Evolutionary conservation across 2,113 vertebrate species (phyloP), one percentile per base, ranked within the genome.

Genomic region (Megaceryle maxima): DNA sequence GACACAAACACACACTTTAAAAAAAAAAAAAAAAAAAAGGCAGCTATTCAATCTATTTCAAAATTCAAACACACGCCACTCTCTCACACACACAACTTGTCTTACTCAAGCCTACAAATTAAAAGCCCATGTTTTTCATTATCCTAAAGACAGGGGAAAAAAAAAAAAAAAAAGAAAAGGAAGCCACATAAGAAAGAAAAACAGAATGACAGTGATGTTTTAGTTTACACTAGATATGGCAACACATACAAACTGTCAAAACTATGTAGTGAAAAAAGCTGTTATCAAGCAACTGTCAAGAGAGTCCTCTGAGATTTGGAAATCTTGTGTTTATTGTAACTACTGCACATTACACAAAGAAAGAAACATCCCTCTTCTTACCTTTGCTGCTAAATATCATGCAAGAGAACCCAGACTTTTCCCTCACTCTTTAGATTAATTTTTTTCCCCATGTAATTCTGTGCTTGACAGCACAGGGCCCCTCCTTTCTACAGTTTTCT

Each of bases 231-330:
- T 98, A 98, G 97, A 98, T 98, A 98, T 97, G 97, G 98, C 97
- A 98, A 98, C 98, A 98, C 98, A 98, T 97, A 98, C 98, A 98
- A 98, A 98, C 98, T 98, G 98, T 98, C 98, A 98, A 98, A 98
- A 98, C 98, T 98, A 98, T 96, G 97, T 98, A 98, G 98, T 98
- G 98, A 98, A 98, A 98, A 98, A 98, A 98, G 98, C 98, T 98
- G 98, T 98, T 98, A 98, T 98, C 98, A 98, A 98, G 98, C 97
- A 98, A 98, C 98, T 98, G 98, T 98, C 98, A 98, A 98, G 98
- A 97, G 97, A 98, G 98, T 98, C 98, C 98, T 98, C 98, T 98
- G 98, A 98, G 98, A 98, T 98, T 98, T 98, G 96, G 97, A 98
- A 98, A 98, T 98, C 98, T 98, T 98, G 98, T 98, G 98, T 98